These are phyloP conservation scores for Hyaena hyaena DNA, from an alignment of 2,113 vertebrate species.

Conservation along the genomic window DNA sequence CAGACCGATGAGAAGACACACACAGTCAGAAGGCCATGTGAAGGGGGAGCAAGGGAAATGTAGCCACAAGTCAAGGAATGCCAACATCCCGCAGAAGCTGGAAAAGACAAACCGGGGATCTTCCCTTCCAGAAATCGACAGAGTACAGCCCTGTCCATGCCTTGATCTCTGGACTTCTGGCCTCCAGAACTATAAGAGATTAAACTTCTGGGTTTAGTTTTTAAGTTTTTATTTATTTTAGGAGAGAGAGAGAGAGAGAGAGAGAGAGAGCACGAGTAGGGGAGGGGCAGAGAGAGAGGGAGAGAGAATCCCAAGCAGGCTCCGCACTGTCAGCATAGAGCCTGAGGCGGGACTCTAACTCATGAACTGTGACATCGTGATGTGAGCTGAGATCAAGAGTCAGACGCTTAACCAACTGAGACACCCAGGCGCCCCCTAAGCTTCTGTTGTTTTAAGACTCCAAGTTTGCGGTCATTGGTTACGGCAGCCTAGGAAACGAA, in stretches of 20 bases:
- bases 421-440: too few relatives aligned
- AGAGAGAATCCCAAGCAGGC: too few relatives aligned
- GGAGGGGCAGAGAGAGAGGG: too few relatives aligned
- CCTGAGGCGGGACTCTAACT: too few relatives aligned
- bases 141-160: background rate
- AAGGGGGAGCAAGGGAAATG: background rate
- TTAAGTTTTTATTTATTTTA: too few relatives aligned
- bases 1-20: background rate
- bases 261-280: too few relatives aligned
- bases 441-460: background rate
- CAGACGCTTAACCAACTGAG: too few relatives aligned
- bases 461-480: background rate
- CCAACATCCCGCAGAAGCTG: background rate
- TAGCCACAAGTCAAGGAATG: background rate
- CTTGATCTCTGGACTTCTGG: background rate
- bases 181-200: background rate
- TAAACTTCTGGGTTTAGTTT: background rate
- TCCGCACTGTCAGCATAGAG: too few relatives aligned
- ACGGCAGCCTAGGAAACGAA: background rate
- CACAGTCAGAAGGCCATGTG: background rate
- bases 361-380: too few relatives aligned
- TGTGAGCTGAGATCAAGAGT: too few relatives aligned
- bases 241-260: too few relatives aligned
- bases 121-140: background rate
- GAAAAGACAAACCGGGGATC: background rate